These are phyloP conservation scores for Synergus itoensis DNA, from an alignment of 2,888 invertebrate genomes.

Conservation along the genomic window DNA sequence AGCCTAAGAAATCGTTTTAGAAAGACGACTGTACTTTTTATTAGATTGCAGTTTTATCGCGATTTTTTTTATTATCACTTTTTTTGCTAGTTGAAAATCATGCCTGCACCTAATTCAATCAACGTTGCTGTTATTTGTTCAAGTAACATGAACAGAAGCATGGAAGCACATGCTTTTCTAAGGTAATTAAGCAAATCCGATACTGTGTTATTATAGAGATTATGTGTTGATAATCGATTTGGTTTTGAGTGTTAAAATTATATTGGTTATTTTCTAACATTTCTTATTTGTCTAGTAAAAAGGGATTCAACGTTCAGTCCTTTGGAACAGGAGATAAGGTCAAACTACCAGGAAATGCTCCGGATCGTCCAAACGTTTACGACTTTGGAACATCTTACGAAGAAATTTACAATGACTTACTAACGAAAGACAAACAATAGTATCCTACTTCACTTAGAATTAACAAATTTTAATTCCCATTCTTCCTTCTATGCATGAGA, in stretches of 20 bases:
- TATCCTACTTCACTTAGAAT: conserved; percentile 79
- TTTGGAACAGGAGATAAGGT: conserved; percentile 97
- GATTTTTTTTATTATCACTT: conserved; percentile 22
- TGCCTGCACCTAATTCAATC: conserved; percentile 77
- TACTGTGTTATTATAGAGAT: not conserved
- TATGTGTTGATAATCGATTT: not conserved
- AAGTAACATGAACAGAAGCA: conserved; percentile 99
- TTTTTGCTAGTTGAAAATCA: conserved; percentile 49
- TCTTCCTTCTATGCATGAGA: not conserved
- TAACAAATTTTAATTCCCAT: not conserved
- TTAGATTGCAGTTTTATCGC: not conserved
- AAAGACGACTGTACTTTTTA: not conserved
- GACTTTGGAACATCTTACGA: conserved; percentile 98
- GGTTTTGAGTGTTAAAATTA: not conserved
- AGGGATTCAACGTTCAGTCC: conserved; percentile 96
- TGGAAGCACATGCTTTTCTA: conserved; percentile 99
- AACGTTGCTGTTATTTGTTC: conserved; percentile 98
- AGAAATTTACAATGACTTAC: conserved; percentile 95
- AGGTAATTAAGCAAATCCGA: conserved; percentile 77
- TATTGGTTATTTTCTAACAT: conserved; percentile 33
- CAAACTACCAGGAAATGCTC: conserved; percentile 96
- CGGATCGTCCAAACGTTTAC: conserved; percentile 97
- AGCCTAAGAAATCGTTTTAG: conserved; percentile 8
- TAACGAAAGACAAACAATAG: conserved; percentile 94
- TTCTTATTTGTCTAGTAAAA: conserved; percentile 84